Conservation (phyloP, 2,888 invertebrate genomes). For the Tridacna gigas region DNA sequence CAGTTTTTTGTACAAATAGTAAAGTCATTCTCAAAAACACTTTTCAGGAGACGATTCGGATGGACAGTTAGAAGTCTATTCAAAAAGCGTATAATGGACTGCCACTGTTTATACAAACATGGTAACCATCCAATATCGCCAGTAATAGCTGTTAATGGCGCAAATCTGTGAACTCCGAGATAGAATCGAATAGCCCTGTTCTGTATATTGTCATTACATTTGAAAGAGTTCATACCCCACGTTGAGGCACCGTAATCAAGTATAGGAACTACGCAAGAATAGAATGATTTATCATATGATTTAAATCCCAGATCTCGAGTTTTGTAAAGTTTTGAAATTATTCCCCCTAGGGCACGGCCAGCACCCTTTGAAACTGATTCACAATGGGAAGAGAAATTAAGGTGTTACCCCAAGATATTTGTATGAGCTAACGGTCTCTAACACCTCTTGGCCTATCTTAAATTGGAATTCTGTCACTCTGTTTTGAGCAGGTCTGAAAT, state of each 20-base stretch:
- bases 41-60: slow-evolving; percentile 10
- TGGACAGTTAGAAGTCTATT: slow-evolving; percentile 36
- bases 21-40: slow-evolving; percentile 29
- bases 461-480: too few relatives aligned
- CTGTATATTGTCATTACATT: slow-evolving; percentile 34
- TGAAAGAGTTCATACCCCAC: too few relatives aligned
- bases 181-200: too few relatives aligned
- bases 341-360: slow-evolving; percentile 34
- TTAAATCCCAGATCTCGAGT: slow-evolving; percentile 47
- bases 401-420: slow-evolving; percentile 52
- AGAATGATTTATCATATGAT: slow-evolving; percentile 38
- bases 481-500: too few relatives aligned
- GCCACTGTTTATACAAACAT: slow-evolving; percentile 30
- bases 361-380: slow-evolving; percentile 29
- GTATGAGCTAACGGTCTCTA: too few relatives aligned
- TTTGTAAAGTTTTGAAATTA: slow-evolving; percentile 43
- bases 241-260: slow-evolving; percentile 7
- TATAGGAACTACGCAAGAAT: slow-evolving; percentile 37
- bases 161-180: slow-evolving; percentile 42
- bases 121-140: slow-evolving; percentile 51
- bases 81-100: slow-evolving; percentile 40
- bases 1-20: too few relatives aligned
- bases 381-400: slow-evolving; percentile 19
- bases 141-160: slow-evolving; percentile 29
- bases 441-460: too few relatives aligned